Conservation (phyloP, 2,888 invertebrate genomes). For the Graphium colonna region DNA sequence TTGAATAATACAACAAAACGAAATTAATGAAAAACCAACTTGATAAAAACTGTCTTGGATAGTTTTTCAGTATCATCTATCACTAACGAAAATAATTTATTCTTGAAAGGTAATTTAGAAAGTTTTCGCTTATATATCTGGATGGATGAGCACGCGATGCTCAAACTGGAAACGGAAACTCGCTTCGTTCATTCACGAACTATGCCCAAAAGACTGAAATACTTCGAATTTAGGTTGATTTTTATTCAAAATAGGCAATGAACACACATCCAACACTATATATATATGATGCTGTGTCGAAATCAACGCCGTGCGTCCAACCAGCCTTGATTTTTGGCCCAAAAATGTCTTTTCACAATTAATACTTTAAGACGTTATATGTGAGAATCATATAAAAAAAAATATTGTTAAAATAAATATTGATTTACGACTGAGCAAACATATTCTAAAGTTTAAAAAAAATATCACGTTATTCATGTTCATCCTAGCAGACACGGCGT, state of each 20-base stretch:
- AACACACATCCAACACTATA: neutral
- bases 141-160: constrained; percentile 5
- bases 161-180: neutral
- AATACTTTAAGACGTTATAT: no score
- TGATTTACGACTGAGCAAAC: no score
- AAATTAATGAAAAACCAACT: neutral
- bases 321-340: no score
- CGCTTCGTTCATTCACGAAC: neutral
- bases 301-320: neutral
- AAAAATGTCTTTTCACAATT: no score
- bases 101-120: neutral
- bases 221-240: no score
- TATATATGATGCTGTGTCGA: neutral
- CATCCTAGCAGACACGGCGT: no score
- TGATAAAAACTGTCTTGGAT: neutral
- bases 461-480: no score
- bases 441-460: no score
- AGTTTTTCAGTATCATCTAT: neutral
- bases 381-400: no score
- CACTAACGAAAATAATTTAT: neutral
- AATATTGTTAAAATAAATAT: no score
- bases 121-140: neutral
- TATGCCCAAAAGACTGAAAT: no score
- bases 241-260: no score
- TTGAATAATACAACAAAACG: neutral